Conservation (phyloP, 2,113 vertebrate genomes). For the Peucedramus taeniatus region DNA sequence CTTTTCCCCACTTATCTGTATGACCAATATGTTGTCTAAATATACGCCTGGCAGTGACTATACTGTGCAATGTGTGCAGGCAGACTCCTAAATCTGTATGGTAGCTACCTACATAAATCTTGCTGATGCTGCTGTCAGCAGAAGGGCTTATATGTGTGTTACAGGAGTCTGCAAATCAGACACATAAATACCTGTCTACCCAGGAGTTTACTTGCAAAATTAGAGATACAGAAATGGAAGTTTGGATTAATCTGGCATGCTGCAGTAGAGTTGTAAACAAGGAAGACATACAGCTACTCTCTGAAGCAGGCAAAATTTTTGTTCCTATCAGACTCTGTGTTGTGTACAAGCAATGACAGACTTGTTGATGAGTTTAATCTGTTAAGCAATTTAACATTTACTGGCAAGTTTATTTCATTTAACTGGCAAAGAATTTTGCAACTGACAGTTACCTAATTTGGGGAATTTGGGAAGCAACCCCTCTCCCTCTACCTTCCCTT, state of each 20-base stretch:
- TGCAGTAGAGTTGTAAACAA: neutral
- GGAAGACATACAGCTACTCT: neutral
- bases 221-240: neutral
- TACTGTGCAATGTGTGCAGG: neutral
- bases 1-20: neutral
- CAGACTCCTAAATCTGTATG: neutral
- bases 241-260: neutral
- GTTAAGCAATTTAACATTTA: neutral
- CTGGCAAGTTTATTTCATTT: neutral
- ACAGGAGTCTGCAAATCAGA: constrained; percentile 11
- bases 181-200: neutral
- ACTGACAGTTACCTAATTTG: neutral
- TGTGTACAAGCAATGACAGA: neutral
- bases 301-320: neutral
- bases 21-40: neutral
- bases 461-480: neutral
- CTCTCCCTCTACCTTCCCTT: neutral
- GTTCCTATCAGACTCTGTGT: neutral
- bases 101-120: constrained; percentile 2
- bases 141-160: neutral
- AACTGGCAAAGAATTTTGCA: neutral
- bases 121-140: neutral
- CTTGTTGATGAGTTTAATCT: neutral
- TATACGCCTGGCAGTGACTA: neutral
- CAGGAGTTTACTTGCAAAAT: neutral